Percentiles rank a stretch among this genome's conserved stretches.
Evolutionary conservation across 2,888 invertebrate species (phyloP).

Genomic region (Hypolimnas misippus): DNA sequence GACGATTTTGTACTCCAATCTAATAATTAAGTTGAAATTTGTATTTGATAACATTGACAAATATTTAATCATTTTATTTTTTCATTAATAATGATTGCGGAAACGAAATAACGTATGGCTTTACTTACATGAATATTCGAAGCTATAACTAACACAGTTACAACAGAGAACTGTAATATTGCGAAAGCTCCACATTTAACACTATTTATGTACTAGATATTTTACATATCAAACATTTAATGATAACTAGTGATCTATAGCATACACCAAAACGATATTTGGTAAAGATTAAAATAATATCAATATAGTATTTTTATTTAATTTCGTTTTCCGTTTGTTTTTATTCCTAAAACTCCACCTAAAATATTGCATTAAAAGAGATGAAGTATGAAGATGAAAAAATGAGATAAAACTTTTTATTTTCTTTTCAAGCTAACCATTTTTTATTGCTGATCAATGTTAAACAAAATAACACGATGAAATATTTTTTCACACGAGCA

Average conservation of each 20-base stretch:
- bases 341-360: too few relatives aligned
- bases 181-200: constrained; percentile 13
- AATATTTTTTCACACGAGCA: neutral
- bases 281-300: neutral
- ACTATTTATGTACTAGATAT: constrained; percentile 11
- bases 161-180: constrained; percentile 28
- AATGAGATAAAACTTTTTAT: too few relatives aligned
- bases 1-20: constrained; percentile 31
- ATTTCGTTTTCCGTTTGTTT: neutral
- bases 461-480: too few relatives aligned
- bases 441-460: too few relatives aligned
- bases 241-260: constrained; percentile 1
- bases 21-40: constrained; percentile 9
- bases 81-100: neutral
- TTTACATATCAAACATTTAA: constrained; percentile 19
- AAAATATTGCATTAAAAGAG: too few relatives aligned
- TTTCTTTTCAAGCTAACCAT: too few relatives aligned
- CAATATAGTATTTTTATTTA: neutral
- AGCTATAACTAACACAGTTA: constrained; percentile 25
- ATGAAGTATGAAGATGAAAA: too few relatives aligned
- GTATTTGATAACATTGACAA: neutral
- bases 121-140: constrained; percentile 16
- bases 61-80: neutral
- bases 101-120: constrained; percentile 23
- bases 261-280: neutral